Evolutionary conservation across 2,113 vertebrate species (phyloP).

Genomic region (Mohoua ochrocephala): DNA sequence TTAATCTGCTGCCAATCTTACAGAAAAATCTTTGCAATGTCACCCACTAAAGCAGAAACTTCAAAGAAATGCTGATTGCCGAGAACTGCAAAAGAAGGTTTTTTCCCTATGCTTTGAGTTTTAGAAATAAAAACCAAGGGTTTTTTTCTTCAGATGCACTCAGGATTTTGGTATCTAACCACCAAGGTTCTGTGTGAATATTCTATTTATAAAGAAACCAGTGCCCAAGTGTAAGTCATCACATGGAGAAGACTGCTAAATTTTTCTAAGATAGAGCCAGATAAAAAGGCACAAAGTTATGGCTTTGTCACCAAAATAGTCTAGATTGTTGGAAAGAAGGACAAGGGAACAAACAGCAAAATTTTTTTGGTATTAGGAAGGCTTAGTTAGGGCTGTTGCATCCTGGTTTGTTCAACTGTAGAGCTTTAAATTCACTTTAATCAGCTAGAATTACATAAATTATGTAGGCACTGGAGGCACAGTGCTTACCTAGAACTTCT

Average conservation of each 20-base stretch:
- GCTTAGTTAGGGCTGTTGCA: neutral
- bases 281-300: neutral
- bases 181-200: neutral
- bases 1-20: constrained; percentile 5
- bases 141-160: neutral
- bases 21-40: neutral
- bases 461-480: neutral
- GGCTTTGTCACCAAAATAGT: neutral
- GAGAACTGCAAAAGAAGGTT: neutral
- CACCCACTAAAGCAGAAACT: neutral
- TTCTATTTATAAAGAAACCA: neutral
- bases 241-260: neutral
- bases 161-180: neutral
- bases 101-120: neutral
- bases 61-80: constrained; percentile 18
- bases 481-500: neutral
- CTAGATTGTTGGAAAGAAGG: neutral
- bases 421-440: neutral
- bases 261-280: neutral
- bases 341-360: neutral
- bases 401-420: neutral
- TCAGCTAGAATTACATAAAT: neutral
- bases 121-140: neutral
- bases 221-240: neutral
- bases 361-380: neutral